Evolutionary conservation across 2,888 invertebrate species (phyloP), one percentile per base, ranked within the genome.

Genomic region (Drepana falcataria): DNA sequence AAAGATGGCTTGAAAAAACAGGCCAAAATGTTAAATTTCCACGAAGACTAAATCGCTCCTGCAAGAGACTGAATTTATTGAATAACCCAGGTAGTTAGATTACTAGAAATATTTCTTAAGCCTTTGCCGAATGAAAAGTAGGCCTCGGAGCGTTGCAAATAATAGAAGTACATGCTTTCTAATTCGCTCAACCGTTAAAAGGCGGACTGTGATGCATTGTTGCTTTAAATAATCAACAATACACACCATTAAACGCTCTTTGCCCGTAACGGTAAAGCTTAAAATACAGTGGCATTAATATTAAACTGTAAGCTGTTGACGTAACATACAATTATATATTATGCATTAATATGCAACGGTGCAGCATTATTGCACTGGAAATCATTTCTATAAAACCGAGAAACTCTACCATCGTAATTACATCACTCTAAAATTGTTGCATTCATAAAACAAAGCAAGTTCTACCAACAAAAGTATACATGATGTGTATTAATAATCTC

Each of bases 111-210:
- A 37, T 37, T 5, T 4, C 3, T 5, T 37, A 37, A 21, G 21
- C 37, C 37, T 37, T 37, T 3, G 4, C 5, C 5, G 3, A 4
- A 37, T 37, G 37, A 37, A 7, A 51, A 51, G 51, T 51, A 51
- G 51, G 51, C 40, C 51, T 51, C 40, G 4, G 33, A 51, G 40
- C 34, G 51, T 37, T 49, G 35, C 40, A 33, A 40, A 40, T 40
- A 51, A 51, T 40, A 57, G 55, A 64, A 65, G 62, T 57, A 65
- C 61, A 59, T 66, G 69, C 73, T 73, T 73, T 72, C 73, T 67
- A 71, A 67, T 67, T 66, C 59, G 59, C 57, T 61, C 56, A 52
- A 59, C 64, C 54, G 59, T 64, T 63, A 56, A 51, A 49, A 49
- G 21, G 40, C 37, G 3, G 37, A 37, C 5, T 49, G 40, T 37